A percentile compares a stretch with the other conserved stretches of the same genome.
phyloP scores from a whole-genome alignment of 2,888 invertebrate genomes.

The Timandra comae region DNA sequence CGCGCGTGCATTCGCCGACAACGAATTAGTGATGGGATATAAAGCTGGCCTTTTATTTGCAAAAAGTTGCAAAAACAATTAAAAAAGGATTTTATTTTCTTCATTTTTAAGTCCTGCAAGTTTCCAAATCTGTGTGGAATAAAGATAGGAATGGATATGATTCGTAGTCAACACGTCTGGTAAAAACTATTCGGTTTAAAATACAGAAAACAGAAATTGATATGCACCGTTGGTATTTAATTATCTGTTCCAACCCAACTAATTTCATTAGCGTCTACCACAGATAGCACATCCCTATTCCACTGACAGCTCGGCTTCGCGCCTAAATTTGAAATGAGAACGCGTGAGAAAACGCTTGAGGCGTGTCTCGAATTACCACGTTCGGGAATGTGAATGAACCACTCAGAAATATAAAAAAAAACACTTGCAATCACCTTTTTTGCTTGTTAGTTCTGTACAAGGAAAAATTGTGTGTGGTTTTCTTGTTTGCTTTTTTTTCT shows the following conservation, averaged over 20 bases:
- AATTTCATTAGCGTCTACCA: conserved; percentile 13
- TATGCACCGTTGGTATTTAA: background rate
- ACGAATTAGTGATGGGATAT: no score
- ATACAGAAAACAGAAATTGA: background rate
- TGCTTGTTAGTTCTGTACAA: conserved; percentile 29
- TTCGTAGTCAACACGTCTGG: no score
- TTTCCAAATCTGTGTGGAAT: no score
- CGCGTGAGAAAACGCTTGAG: conserved; percentile 63
- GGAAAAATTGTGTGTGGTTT: conserved; percentile 22
- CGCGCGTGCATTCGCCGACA: conserved; percentile 4
- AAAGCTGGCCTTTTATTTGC: background rate
- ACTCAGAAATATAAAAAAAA: conserved; percentile 12
- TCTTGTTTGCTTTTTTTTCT: conserved; percentile 19
- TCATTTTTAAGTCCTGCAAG: no score
- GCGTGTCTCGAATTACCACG: conserved; percentile 49
- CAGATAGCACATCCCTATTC: conserved; percentile 22
- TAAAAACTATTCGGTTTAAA: background rate
- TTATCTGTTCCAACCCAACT: background rate
- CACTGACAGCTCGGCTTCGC: conserved; percentile 49
- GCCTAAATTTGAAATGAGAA: conserved; percentile 62
- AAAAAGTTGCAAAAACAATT: no score
- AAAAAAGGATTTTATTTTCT: no score
- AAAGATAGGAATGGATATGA: no score
- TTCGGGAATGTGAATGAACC: conserved; percentile 55
- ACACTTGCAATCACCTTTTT: conserved; percentile 32